phyloP scores from a whole-genome alignment of 2,113 vertebrate species.

The Salvelinus fontinalis region DNA sequence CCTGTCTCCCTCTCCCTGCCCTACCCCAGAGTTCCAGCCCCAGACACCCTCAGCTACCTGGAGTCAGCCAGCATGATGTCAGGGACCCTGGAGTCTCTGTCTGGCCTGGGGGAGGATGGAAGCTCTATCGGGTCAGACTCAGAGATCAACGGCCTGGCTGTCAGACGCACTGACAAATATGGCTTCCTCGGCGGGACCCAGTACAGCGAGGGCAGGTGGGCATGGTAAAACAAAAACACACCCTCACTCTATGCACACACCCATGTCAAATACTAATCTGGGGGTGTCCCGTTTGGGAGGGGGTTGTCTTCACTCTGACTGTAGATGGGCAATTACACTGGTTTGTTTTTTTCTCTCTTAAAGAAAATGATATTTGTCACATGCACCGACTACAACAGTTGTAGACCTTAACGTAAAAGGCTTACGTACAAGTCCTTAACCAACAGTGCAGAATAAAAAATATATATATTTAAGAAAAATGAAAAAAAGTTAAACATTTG shows the following conservation, averaged over 20 bases:
- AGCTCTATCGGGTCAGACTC: constrained; percentile 91
- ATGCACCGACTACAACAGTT: no score
- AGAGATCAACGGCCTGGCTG: constrained; percentile 80
- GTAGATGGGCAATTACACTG: not conserved
- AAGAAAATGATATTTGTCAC: no score
- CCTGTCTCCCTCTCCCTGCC: constrained; percentile 57
- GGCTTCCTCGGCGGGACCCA: constrained; percentile 89
- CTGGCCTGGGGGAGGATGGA: constrained; percentile 79
- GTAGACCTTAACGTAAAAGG: no score
- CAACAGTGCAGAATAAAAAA: no score
- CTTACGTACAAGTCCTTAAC: no score
- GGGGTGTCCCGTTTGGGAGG: no score
- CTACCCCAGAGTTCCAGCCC: constrained; percentile 68
- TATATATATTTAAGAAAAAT: no score
- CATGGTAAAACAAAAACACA: constrained; percentile 23
- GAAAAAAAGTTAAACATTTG: no score
- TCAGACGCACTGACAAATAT: constrained; percentile 87
- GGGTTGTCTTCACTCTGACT: not conserved
- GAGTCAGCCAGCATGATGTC: constrained; percentile 91
- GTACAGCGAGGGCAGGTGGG: constrained; percentile 81
- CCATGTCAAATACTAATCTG: not conserved
- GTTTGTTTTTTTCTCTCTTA: no score
- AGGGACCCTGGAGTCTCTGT: constrained; percentile 86
- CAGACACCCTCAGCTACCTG: constrained; percentile 83
- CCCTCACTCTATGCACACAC: not conserved